A percentile compares a stretch with the other conserved stretches of the same genome.
Evolutionary conservation across 37 sponge, comb jelly and placozoan species (phyloP).

Genomic region (Cladorhizidae sp.): DNA sequence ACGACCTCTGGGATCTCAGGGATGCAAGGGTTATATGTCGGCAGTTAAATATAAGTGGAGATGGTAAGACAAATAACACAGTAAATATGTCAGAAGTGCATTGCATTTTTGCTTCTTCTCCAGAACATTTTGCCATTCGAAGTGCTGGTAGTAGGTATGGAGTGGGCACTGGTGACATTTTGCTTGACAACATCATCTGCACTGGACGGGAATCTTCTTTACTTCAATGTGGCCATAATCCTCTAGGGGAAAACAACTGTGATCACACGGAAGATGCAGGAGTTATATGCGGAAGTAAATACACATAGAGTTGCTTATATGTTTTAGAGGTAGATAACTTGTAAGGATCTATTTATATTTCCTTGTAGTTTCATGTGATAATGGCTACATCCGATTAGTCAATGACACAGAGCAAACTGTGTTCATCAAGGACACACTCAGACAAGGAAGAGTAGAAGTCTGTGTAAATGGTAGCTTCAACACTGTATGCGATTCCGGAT

Average conservation of each 20-base stretch:
- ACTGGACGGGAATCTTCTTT: conserved; percentile 16
- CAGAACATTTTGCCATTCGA: conserved; percentile 15
- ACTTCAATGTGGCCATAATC: conserved; percentile 22
- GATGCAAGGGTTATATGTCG: conserved; percentile 39
- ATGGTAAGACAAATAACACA: neutral
- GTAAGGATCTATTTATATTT: no score
- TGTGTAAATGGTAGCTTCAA: conserved; percentile 14
- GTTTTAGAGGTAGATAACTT: no score
- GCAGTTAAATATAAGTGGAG: conserved; percentile 18
- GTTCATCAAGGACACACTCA: conserved; percentile 15
- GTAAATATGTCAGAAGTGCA: neutral
- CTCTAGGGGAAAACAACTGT: conserved; percentile 46
- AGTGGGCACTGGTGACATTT: neutral
- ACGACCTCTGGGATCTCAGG: conserved; percentile 23
- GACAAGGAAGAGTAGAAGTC: conserved; percentile 43
- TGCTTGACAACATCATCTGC: conserved; percentile 26
- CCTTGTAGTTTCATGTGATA: neutral
- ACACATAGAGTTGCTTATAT: neutral
- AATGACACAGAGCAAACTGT: neutral
- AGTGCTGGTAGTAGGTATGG: conserved; percentile 9
- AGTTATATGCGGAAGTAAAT: conserved; percentile 28
- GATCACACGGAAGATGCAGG: conserved; percentile 47
- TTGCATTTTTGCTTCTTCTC: neutral
- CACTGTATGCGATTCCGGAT: conserved; percentile 32
- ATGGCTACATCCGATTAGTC: neutral